Conservation (phyloP, 2,797 vertebrate genomes). For the Rhynchonycteris naso region DNA sequence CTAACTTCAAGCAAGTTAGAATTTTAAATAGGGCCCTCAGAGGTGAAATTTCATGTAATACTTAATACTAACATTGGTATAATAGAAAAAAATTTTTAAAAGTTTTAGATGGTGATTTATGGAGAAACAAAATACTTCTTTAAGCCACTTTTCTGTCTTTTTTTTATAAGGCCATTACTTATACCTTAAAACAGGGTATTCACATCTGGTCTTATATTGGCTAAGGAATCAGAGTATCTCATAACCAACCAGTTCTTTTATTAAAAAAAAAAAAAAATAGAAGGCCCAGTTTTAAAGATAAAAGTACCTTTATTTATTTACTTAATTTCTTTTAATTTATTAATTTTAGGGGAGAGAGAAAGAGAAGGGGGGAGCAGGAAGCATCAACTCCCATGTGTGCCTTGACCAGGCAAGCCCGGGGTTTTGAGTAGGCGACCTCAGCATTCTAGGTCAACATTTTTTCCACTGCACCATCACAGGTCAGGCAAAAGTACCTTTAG, state of each 20-base stretch:
- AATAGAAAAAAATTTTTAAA: conserved; percentile 49
- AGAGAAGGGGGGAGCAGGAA: no score
- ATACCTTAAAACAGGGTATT: conserved; percentile 47
- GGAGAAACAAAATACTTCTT: conserved; percentile 47
- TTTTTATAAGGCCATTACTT: not conserved
- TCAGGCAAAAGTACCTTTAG: conserved; percentile 37
- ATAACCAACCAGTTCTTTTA: conserved; percentile 41
- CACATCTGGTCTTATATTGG: conserved; percentile 19
- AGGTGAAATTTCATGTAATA: conserved; percentile 32
- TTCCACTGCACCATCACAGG: no score
- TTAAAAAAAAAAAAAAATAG: conserved; percentile 16
- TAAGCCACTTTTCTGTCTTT: not conserved
- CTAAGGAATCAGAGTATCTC: conserved; percentile 36
- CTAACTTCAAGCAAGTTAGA: conserved; percentile 42
- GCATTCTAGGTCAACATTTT: no score
- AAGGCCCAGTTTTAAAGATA: conserved; percentile 15
- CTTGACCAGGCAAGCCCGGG: no score
- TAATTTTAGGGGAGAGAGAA: no score
- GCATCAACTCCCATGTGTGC: no score
- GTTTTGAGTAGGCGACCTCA: no score
- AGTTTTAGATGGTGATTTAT: conserved; percentile 29
- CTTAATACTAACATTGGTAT: conserved; percentile 19
- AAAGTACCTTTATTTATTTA: no score
- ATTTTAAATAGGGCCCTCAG: conserved; percentile 48
- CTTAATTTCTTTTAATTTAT: no score